A percentile compares a stretch with the other conserved stretches of the same genome.
Evolutionary conservation across 2,888 invertebrate genomes (phyloP).

Genomic region (Rotaria magnacalcarata): DNA sequence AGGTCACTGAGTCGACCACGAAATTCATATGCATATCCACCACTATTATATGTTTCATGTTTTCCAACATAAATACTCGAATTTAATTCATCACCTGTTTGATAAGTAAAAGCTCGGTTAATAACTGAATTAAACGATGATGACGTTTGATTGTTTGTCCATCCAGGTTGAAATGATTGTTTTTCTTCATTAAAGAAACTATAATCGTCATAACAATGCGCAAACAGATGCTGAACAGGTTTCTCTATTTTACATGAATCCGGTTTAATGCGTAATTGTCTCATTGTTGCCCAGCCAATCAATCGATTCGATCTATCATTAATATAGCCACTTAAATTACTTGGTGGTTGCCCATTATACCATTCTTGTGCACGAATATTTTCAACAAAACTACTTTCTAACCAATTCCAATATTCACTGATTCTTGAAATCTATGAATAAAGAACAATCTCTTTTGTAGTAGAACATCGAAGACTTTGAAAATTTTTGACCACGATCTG

Average conservation of each 20-base stretch:
- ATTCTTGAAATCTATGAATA: too few species aligned
- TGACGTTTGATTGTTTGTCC: background rate
- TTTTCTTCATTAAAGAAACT: too few species aligned
- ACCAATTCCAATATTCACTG: too few species aligned
- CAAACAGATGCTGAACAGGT: too few species aligned
- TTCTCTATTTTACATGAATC: too few species aligned
- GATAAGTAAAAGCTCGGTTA: constrained; percentile 53
- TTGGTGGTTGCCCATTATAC: constrained; percentile 62
- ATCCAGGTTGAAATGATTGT: too few species aligned
- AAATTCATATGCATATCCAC: constrained; percentile 42
- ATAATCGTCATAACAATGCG: too few species aligned
- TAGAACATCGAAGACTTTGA: too few species aligned
- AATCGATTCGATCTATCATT: constrained; percentile 62
- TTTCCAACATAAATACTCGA: constrained; percentile 59
- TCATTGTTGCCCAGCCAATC: constrained; percentile 63
- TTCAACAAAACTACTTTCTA: constrained; percentile 53
- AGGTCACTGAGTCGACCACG: constrained; percentile 34
- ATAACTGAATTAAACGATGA: too few species aligned
- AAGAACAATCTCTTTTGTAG: too few species aligned
- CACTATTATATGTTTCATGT: constrained; percentile 58
- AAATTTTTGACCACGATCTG: too few species aligned
- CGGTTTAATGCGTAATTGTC: constrained; percentile 56
- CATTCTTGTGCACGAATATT: constrained; percentile 58
- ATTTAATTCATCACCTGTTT: constrained; percentile 54
- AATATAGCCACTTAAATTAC: constrained; percentile 61